These are phyloP conservation scores for Laupala kohalensis DNA, from an alignment of 1,140 invertebrate species.

Conservation along the genomic window DNA sequence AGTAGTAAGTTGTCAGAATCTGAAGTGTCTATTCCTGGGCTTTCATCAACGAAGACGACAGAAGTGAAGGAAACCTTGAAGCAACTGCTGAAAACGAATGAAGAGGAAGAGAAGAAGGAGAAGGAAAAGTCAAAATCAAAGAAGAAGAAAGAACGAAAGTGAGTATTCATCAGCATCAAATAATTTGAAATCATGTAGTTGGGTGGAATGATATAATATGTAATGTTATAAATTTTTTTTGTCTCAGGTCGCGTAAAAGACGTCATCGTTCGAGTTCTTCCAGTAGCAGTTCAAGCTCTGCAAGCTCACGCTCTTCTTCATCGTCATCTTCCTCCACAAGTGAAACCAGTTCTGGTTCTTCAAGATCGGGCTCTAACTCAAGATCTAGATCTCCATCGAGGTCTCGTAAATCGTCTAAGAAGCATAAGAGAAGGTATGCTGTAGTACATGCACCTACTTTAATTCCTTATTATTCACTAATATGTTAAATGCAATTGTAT, in stretches of 20 bases:
- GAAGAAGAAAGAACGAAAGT: conserved; percentile 53
- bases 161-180: conserved; percentile 5
- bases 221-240: background rate
- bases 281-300: conserved; percentile 36
- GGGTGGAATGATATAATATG: background rate
- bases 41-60: conserved; percentile 34
- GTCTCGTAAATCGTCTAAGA: conserved; percentile 14
- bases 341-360: conserved; percentile 12
- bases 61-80: conserved; percentile 51
- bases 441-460: background rate
- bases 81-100: conserved; percentile 33
- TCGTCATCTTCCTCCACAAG: conserved; percentile 30
- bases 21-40: conserved; percentile 39
- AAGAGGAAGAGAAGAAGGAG: conserved; percentile 31
- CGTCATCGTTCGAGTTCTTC: conserved; percentile 17
- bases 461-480: background rate
- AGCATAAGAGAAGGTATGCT: conserved; percentile 13
- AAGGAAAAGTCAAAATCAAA: conserved; percentile 45
- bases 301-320: conserved; percentile 45
- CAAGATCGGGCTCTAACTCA: conserved; percentile 25
- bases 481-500: background rate
- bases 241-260: conserved; percentile 13
- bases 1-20: conserved; percentile 36
- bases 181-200: background rate
- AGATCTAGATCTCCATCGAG: conserved; percentile 30